Evolutionary conservation across 1,140 invertebrate genomes (phyloP).

Genomic region (Hydropsyche tenuis): DNA sequence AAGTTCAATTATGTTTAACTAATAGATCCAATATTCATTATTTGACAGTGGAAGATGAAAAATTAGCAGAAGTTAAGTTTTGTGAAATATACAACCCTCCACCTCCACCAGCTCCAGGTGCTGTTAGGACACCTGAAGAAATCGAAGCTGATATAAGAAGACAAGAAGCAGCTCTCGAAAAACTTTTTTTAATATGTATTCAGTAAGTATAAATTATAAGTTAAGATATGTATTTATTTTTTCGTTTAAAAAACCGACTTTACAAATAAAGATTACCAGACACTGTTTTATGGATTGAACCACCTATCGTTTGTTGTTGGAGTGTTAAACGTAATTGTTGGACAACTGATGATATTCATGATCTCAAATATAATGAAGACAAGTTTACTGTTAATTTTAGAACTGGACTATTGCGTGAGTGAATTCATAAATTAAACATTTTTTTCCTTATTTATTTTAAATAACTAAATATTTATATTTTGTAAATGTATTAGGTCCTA

Average conservation of each 20-base stretch:
- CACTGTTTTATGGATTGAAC: slow-evolving; percentile 82
- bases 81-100: slow-evolving; percentile 74
- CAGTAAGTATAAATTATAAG: too few species aligned
- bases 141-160: slow-evolving; percentile 80
- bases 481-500: slow-evolving; percentile 59
- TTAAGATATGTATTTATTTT: background rate
- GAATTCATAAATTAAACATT: too few species aligned
- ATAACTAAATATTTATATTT: background rate
- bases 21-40: too few species aligned
- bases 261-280: slow-evolving; percentile 68
- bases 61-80: slow-evolving; percentile 71
- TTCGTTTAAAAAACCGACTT: background rate
- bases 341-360: slow-evolving; percentile 79
- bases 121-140: slow-evolving; percentile 76
- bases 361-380: slow-evolving; percentile 84
- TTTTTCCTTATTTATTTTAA: background rate
- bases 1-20: too few species aligned
- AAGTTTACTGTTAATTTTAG: slow-evolving; percentile 78
- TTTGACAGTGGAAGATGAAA: slow-evolving; percentile 72
- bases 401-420: slow-evolving; percentile 60
- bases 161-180: slow-evolving; percentile 76
- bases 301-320: slow-evolving; percentile 82
- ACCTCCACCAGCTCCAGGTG: slow-evolving; percentile 67
- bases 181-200: slow-evolving; percentile 72
- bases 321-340: slow-evolving; percentile 66